Evolutionary conservation across 2,113 vertebrate species (phyloP), one percentile per base, ranked within the genome.

Genomic region (Marcusenius ussheri): DNA sequence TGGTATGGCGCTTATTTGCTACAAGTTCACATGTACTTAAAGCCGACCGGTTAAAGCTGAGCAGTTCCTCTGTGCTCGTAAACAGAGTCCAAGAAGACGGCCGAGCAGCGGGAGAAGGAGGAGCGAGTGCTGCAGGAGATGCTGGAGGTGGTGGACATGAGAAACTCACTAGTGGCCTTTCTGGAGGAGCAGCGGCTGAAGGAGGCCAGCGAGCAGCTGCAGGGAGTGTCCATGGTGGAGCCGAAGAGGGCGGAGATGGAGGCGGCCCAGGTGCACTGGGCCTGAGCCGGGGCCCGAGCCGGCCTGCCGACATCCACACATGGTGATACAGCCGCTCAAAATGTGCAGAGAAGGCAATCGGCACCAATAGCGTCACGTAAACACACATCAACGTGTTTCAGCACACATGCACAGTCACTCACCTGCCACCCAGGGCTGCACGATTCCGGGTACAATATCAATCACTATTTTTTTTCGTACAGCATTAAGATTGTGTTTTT

Each of bases 61-160:
- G 31, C 19, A 24, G 49, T 15, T 87, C 56, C 11, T 31, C 58
- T 90, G 66, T 90, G 46, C 89, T 6, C 42, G 9, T 58, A 7
- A 4, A 58, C 93, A 99, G 98, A 96, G 62, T 90, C 89, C 21
- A 91, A 95, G 62, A 98, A 97, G 93, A 97, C 96, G 0, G 24
- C 93, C 0, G 95, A 95, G 2, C 96, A 98, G 50, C 89, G 4
- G 0, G 89, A 21, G 0, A 95, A 96, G 0, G 98, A 98, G 92
- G 93, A 96, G 0, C 91, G 92, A 27, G 91, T 96, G 91, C 94
- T 98, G 46, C 93, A 89, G 35, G 93, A 97, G 94, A 95, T 97
- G 96, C 35, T 99, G 83, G 96, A 97, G 0, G 97, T 99, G 93
- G 98, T 99, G 93, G 95, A 98, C 93, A 96, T 97, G 95, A 95